Base-by-base conservation (phyloP, 2,888 invertebrate genomes). In the Napeogenes inachia region DNA sequence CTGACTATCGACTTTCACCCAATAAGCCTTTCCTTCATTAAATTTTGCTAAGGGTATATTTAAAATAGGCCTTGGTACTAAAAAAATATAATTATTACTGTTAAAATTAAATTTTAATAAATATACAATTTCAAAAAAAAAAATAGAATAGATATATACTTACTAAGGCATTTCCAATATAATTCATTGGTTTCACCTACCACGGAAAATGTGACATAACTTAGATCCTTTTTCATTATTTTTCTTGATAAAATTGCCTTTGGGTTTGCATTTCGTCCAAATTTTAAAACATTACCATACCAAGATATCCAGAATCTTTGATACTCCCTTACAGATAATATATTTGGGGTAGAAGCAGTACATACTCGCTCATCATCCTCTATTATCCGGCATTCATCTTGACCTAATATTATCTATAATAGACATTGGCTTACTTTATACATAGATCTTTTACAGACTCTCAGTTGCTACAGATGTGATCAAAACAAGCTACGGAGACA, bases 241-340 rank as follows among this genome's bases (percentile, higher is more conserved):
- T 60, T 56, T 32, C 67, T 70, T 45, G 70, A 67, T 4, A 83
- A 57, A 8, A 67, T 53, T 2, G 84, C 77, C 33, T 69, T 75
- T 12, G 79, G 75, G 38, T 85, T 86, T 59, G 84, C 82, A 58
- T 81, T 80, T 35, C 80, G 71, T n/a, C 87, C 89, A 30, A 92
- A 74, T 54, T 76, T 74, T 61, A 92, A 73, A 50, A 71, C 70
- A 47, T 87, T 84, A 58, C 82, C 79, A 68, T 84, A 74, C 93
- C 93, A 92, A 54, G 82, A 78, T 45, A 93, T 72, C 81, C 89
- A 83, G 71, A 92, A 92, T 67, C 78, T 85, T 69, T 79, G 85
- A 70, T 78, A 88, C 67, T 89, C 85, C 47, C 83, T 79, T 33
- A 75, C 68, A 55, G 74, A 80, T 30, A 92, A 74, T 61, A 93